phyloP scores from a whole-genome alignment of 2,888 invertebrate genomes.

The Dermolepida albohirtum region DNA sequence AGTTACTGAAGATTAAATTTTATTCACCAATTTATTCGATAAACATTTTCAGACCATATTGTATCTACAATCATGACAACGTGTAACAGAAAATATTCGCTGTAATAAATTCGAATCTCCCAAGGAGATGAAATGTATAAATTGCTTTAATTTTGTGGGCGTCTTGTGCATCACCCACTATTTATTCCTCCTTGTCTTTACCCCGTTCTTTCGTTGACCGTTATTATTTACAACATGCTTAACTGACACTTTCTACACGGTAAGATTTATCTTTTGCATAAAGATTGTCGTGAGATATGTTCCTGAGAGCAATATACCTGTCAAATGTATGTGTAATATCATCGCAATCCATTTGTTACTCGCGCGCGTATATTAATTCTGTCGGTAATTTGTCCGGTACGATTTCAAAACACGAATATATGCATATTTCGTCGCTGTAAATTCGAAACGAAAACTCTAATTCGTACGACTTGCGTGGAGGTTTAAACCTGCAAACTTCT shows the following conservation, averaged over 20 bases:
- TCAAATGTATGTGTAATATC: constrained; percentile 42
- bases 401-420: constrained; percentile 2
- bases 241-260: constrained; percentile 40
- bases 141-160: constrained; percentile 42
- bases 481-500: no score
- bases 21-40: no score
- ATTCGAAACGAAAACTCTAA: constrained; percentile 16
- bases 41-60: background rate
- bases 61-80: background rate
- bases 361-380: constrained; percentile 12
- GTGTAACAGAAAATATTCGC: constrained; percentile 12
- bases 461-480: no score
- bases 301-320: constrained; percentile 42
- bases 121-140: constrained; percentile 42
- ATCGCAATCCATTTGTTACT: constrained; percentile 38
- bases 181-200: constrained; percentile 27
- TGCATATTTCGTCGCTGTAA: background rate
- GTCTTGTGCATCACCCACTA: constrained; percentile 34
- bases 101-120: constrained; percentile 39
- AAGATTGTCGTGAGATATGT: constrained; percentile 40
- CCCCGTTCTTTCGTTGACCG: constrained; percentile 24
- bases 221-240: constrained; percentile 43
- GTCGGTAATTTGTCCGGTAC: constrained; percentile 22
- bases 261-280: constrained; percentile 36
- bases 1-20: no score